Evolutionary conservation across 2,888 invertebrate genomes (phyloP).

Genomic region (Drosophila pseudotalamancana): DNA sequence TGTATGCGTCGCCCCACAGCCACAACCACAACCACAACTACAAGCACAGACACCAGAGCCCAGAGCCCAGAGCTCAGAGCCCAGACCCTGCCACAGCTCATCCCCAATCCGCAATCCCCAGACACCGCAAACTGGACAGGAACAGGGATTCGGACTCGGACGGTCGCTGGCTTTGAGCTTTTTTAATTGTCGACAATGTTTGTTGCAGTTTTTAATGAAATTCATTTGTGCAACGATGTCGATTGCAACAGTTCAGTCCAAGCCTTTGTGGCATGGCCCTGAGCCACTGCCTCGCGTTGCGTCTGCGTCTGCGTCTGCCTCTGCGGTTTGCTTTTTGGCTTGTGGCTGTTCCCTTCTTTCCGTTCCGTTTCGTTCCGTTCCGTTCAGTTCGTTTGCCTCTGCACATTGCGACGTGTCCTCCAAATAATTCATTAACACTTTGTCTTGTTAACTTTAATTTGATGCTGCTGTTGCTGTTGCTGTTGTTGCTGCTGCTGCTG

Average conservation of each 20-base stretch:
- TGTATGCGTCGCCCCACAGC: constrained; percentile 43
- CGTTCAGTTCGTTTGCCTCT: constrained; percentile 20
- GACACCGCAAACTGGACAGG: constrained; percentile 27
- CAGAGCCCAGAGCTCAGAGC: no score
- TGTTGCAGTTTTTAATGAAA: constrained; percentile 78
- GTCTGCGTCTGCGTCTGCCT: no score
- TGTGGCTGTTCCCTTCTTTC: constrained; percentile 15
- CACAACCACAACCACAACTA: no score
- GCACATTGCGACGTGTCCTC: constrained; percentile 80
- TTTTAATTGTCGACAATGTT: constrained; percentile 80
- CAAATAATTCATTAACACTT: constrained; percentile 84
- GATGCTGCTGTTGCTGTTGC: constrained; percentile 54
- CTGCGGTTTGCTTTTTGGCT: constrained; percentile 50
- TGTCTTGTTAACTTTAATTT: constrained; percentile 79
- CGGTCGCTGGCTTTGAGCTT: constrained; percentile 59
- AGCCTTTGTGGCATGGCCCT: constrained; percentile 38
- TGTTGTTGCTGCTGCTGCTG: constrained; percentile 11
- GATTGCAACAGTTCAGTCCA: constrained; percentile 43
- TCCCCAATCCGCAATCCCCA: constrained; percentile 63
- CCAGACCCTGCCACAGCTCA: constrained; percentile 49
- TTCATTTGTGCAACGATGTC: constrained; percentile 68
- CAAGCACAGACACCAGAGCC: no score
- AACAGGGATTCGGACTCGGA: constrained; percentile 16
- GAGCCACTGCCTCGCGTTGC: constrained; percentile 35
- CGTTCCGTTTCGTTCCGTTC: constrained; percentile 7